Conservation (phyloP, 1,140 invertebrate genomes). For the Cheumatopsyche charites region DNA sequence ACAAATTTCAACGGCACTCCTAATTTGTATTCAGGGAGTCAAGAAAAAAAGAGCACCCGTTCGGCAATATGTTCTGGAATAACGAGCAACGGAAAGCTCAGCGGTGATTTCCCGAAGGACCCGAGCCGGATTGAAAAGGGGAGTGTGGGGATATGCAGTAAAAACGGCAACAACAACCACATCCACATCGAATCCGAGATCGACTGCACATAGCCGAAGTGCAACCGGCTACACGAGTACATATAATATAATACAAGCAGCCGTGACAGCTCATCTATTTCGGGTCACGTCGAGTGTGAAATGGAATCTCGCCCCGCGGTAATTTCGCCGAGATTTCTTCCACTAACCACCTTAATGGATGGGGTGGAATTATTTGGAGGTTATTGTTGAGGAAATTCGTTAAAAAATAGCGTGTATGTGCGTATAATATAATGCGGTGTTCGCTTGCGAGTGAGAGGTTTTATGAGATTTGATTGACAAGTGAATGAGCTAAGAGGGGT, state of each 20-base stretch:
- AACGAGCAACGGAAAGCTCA: constrained; percentile 31
- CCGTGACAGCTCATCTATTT: constrained; percentile 47
- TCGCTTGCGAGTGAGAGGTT: neutral
- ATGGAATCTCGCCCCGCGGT: constrained; percentile 36
- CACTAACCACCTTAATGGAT: constrained; percentile 15
- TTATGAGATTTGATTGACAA: constrained; percentile 20
- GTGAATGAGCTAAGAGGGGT: constrained; percentile 18
- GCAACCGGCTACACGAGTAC: too few relatives aligned
- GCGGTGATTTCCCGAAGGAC: constrained; percentile 44
- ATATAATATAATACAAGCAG: too few relatives aligned
- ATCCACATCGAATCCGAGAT: too few relatives aligned
- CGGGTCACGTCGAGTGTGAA: constrained; percentile 47
- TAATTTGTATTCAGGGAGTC: neutral
- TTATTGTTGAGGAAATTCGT: too few relatives aligned
- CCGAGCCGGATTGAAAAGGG: constrained; percentile 8
- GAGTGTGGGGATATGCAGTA: neutral
- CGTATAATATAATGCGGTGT: neutral
- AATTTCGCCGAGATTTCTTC: constrained; percentile 32
- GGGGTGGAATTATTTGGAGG: neutral
- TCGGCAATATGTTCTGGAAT: constrained; percentile 23
- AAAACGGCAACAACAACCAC: too few relatives aligned
- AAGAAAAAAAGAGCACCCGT: neutral
- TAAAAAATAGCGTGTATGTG: too few relatives aligned
- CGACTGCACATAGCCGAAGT: too few relatives aligned
- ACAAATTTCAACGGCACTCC: too few relatives aligned